Evolutionary conservation across 1,140 invertebrate species (phyloP), one percentile per base, ranked within the genome.

Genomic region (Brachionus angularis): DNA sequence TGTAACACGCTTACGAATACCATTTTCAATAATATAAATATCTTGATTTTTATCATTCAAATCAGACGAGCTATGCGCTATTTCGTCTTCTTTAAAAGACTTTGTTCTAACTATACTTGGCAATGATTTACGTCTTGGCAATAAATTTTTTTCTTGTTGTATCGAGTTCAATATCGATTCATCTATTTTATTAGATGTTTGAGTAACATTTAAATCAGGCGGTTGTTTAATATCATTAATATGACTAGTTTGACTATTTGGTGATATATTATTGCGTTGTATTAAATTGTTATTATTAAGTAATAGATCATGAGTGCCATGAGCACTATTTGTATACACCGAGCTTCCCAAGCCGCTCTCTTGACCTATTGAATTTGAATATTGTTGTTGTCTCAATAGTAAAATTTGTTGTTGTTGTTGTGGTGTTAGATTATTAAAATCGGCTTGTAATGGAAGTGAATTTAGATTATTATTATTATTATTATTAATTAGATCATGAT

Each of bases 11-110:
- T 81, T 81, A 14, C 80, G 73, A 50, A 82, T 80, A 25, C 80
- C 80, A 70, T 81, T 81, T 74, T 82, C 80, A 69, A 82, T 82
- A 42, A 82, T 77, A 72, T 76, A 80, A 14, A 77, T 80, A 12
- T 82, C 80, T 16, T 62, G 53, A 8, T 52, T 50, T 42, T 61
- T 67, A n/a, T 67, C 42, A 29, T 58, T 64, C n/a, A 72, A 33
- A 2, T 71, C 29, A 8, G 44, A 50, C 10, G 49, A 62, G 29
- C 52, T 71, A 18, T 44, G 69, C 0, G 73, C 55, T 27, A 52
- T 42, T 67, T 73, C 73, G 34, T 58, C 61, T 18, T 50, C 46
- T 70, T 70, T 70, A 14, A 44, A 70, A 29, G 67, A 50, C 39
- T 70, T 70, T 8, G 16, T 36, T 21, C 52, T 70, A 16, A 70